Conservation (phyloP, 2,888 invertebrate genomes). For the Pyrgus malvae region DNA sequence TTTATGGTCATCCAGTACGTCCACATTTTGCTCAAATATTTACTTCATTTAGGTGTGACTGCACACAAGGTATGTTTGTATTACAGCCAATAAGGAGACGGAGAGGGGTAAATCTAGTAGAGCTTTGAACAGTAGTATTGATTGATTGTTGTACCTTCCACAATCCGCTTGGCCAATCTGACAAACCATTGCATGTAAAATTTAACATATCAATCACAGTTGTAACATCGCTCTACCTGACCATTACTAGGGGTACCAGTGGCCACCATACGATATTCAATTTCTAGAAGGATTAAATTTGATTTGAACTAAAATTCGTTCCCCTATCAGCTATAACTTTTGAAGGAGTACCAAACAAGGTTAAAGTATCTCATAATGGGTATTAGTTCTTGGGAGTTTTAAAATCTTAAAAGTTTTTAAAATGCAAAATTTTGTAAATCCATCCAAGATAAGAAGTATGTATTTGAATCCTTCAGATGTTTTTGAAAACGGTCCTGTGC, state of each 20-base stretch:
- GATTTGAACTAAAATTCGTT: not conserved
- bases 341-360: not conserved
- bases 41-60: not conserved
- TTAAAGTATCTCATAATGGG: not conserved
- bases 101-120: slow-evolving; percentile 24
- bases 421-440: not conserved
- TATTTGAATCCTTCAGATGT: not conserved
- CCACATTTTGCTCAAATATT: not conserved
- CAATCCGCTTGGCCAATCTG: slow-evolving; percentile 30
- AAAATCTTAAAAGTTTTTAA: not conserved
- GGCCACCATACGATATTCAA: not conserved
- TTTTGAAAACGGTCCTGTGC: not conserved
- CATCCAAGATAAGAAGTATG: not conserved
- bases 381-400: not conserved
- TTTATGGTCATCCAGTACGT: not conserved
- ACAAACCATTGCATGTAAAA: slow-evolving; percentile 15
- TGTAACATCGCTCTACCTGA: not conserved
- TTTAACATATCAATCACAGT: slow-evolving; percentile 19
- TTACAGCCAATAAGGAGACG: slow-evolving; percentile 22
- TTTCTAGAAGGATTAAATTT: not conserved
- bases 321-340: not conserved
- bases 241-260: not conserved
- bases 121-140: slow-evolving; percentile 27
- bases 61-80: slow-evolving; percentile 1
- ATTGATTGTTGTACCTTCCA: slow-evolving; percentile 27